These are phyloP conservation scores for Salvelinus alpinus DNA, from an alignment of 2,113 vertebrate species.

Conservation along the genomic window DNA sequence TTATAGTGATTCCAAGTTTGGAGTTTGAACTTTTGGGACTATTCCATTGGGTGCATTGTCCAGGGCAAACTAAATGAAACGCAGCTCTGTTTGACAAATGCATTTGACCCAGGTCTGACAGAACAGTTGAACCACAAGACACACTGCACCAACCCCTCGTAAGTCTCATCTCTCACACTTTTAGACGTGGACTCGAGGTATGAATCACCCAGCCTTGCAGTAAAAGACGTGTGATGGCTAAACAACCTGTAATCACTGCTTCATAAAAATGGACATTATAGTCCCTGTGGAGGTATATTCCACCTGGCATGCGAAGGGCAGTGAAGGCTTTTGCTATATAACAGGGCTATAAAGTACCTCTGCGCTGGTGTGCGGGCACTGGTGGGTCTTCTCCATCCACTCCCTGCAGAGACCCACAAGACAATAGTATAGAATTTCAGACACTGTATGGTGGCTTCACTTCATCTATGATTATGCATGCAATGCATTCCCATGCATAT, in stretches of 20 bases:
- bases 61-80: too few relatives aligned
- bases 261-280: not conserved
- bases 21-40: too few relatives aligned
- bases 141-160: too few relatives aligned
- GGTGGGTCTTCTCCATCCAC: conserved; percentile 66
- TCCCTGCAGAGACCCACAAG: conserved; percentile 51
- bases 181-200: not conserved
- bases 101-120: too few relatives aligned
- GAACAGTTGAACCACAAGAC: too few relatives aligned
- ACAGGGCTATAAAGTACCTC: conserved; percentile 53
- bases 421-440: conserved; percentile 3
- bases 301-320: not conserved
- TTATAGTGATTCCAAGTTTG: not conserved
- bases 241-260: not conserved
- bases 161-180: too few relatives aligned
- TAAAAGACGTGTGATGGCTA: not conserved
- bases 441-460: too few relatives aligned
- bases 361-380: conserved; percentile 55
- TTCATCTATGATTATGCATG: too few relatives aligned
- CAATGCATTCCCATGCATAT: too few relatives aligned
- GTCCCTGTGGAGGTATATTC: not conserved
- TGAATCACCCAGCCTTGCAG: not conserved
- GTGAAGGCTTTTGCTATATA: not conserved
- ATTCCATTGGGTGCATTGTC: too few relatives aligned
- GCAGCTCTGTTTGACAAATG: too few relatives aligned